These are phyloP conservation scores for Patella pellucida DNA, from an alignment of 2,888 invertebrate genomes.

Conservation along the genomic window DNA sequence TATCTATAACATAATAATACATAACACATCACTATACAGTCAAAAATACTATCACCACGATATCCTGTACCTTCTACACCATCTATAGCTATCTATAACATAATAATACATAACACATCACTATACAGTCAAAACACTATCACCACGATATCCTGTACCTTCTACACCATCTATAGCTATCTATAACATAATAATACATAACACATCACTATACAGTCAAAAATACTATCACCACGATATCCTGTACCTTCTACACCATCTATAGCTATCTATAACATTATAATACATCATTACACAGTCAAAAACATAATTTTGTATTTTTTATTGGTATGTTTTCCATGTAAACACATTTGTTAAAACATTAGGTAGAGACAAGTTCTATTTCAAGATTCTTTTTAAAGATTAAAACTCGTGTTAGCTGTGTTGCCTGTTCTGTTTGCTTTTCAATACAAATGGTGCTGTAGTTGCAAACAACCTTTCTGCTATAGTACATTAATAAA, in stretches of 20 bases:
- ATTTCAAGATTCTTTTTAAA: no score
- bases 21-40: constrained; percentile 22
- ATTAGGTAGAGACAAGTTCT: no score
- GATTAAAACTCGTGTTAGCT: no score
- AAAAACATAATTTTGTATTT: background rate
- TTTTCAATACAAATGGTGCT: no score
- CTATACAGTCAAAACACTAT: constrained; percentile 49
- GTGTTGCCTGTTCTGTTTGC: no score
- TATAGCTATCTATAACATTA: constrained; percentile 46
- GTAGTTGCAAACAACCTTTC: no score
- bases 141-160: constrained; percentile 42
- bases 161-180: constrained; percentile 53
- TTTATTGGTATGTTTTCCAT: no score
- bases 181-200: constrained; percentile 30
- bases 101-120: background rate
- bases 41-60: constrained; percentile 48
- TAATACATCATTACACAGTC: background rate
- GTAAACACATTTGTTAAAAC: no score
- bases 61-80: constrained; percentile 36
- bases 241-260: constrained; percentile 45
- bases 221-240: constrained; percentile 42
- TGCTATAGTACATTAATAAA: no score
- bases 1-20: constrained; percentile 36
- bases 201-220: background rate
- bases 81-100: constrained; percentile 53